phyloP scores from a whole-genome alignment of 2,113 vertebrate genomes.

The Triplophysa rosa region DNA sequence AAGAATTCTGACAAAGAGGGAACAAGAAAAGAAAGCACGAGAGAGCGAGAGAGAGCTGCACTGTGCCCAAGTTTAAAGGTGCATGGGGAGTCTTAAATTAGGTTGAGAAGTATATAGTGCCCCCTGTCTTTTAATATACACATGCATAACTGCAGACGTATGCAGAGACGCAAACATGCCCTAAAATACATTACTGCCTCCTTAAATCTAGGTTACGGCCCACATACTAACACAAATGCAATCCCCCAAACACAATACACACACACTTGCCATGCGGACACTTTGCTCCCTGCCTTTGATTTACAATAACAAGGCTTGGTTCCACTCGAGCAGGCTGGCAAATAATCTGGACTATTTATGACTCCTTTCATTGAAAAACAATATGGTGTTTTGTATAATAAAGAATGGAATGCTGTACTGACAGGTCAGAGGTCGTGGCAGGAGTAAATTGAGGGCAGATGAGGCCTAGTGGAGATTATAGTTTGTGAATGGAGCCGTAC shows the following conservation, averaged over 20 bases:
- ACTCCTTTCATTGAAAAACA: conserved; percentile 75
- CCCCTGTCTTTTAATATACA: conserved; percentile 43
- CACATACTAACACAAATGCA: conserved; percentile 50
- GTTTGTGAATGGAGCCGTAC: conserved; percentile 73
- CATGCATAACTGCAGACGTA: conserved; percentile 22
- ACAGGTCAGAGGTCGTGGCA: conserved; percentile 86
- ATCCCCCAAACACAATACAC: conserved; percentile 45
- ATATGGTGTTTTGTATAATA: conserved; percentile 70
- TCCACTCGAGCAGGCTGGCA: conserved; percentile 65
- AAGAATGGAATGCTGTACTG: conserved; percentile 71
- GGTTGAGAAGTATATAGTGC: conserved; percentile 35
- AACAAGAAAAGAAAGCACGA: conserved; percentile 12
- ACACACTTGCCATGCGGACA: conserved; percentile 41
- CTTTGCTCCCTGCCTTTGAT: conserved; percentile 62
- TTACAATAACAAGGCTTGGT: conserved; percentile 66
- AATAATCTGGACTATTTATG: conserved; percentile 73
- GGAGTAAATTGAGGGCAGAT: conserved; percentile 98
- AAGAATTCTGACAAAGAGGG: conserved; percentile 55
- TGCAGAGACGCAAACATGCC: conserved; percentile 51
- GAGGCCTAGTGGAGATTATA: conserved; percentile 77
- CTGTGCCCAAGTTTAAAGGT: conserved; percentile 28
- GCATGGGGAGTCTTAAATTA: conserved; percentile 37
- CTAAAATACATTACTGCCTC: conserved; percentile 39
- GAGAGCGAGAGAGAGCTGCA: neutral
- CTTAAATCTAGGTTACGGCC: conserved; percentile 33